Evolutionary conservation across 1,140 invertebrate genomes (phyloP).

Genomic region (Coelopa frigida): DNA sequence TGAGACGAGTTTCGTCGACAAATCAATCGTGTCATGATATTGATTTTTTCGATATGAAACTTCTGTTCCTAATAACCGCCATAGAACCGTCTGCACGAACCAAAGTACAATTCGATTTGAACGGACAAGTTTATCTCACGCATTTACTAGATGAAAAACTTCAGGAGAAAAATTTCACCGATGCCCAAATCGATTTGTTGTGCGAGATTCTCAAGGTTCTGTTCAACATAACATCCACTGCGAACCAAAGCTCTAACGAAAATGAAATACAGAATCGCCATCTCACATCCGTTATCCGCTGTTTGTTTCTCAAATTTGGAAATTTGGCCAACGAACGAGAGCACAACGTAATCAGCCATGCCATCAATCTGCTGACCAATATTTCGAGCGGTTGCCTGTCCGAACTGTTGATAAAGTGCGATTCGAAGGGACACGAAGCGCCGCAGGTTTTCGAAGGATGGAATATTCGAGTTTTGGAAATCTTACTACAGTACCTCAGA

Average conservation of each 20-base stretch:
- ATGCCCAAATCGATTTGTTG: slow-evolving; percentile 60
- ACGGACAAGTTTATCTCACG: slow-evolving; percentile 73
- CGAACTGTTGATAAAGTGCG: slow-evolving; percentile 41
- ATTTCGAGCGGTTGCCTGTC: slow-evolving; percentile 45
- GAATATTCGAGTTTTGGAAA: slow-evolving; percentile 63
- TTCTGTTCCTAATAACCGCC: slow-evolving; percentile 83
- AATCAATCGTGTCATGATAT: slow-evolving; percentile 54
- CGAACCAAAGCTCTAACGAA: slow-evolving; percentile 53
- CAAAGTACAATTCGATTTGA: slow-evolving; percentile 65
- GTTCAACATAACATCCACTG: slow-evolving; percentile 73
- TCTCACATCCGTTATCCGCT: slow-evolving; percentile 64
- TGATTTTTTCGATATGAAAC: slow-evolving; percentile 80
- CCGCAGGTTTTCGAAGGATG: slow-evolving; percentile 50
- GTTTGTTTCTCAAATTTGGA: slow-evolving; percentile 57
- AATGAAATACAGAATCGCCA: slow-evolving; percentile 66
- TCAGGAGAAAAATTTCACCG: slow-evolving; percentile 46
- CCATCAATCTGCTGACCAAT: slow-evolving; percentile 55
- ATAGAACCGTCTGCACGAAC: slow-evolving; percentile 62
- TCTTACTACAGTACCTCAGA: slow-evolving; percentile 59
- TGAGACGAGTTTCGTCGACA: slow-evolving; percentile 55
- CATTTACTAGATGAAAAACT: slow-evolving; percentile 71
- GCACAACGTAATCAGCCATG: slow-evolving; percentile 65
- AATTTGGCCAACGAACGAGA: slow-evolving; percentile 54
- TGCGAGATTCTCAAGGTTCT: slow-evolving; percentile 84
- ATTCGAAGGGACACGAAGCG: slow-evolving; percentile 15